Base-by-base conservation (phyloP, 2,888 invertebrate genomes). In the Microctonus hyperodae region DNA sequence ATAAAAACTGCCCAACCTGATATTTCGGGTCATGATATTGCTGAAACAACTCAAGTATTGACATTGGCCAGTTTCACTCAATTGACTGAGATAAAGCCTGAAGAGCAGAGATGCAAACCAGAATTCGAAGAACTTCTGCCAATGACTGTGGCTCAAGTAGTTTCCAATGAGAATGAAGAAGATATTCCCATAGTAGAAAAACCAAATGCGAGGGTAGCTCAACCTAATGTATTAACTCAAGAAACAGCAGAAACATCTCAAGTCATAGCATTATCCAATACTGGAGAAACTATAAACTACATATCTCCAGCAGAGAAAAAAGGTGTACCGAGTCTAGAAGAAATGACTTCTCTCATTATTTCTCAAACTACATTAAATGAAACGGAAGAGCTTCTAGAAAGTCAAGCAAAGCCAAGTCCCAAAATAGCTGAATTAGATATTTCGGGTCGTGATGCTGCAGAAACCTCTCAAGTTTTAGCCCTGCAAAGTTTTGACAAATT, bases 31-130 rank as follows among this genome's bases (percentile, higher is more conserved):
- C 78, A 83, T 73, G 84, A 85, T 73, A 79, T 83, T 57, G 84
- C 85, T 7, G 80, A 85, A 75, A 82, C 83, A 55, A 75, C 79
- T 23, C 83, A 85, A 75, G 76, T 86, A 2, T 65, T 80, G 16
- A 70, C 76, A 59, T 70, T 74, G 13, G 65, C 69, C n/a, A 77
- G 69, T 25, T 72, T 75, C 0, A 82, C 79, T 70, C 79, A 79
- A 55, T 72, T 82, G 22, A 65, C 68, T 5, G 70, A 76, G 58
- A 13, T 61, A 57, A 69, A 70, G 13, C 71, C 78, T 9, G 74
- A 78, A 44, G 78, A 79, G 65, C 73, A 76, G 53, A 77, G 74
- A 60, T 79, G 81, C 25, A 75, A 76, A 48, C 70, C 77, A 5
- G 73, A 72, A 48, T 63, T 83, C 2, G 76, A 78, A 44, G 79